A percentile compares a stretch with the other conserved stretches of the same genome.
Evolutionary conservation across 1,140 invertebrate species (phyloP).

Genomic region (Apis laboriosa): DNA sequence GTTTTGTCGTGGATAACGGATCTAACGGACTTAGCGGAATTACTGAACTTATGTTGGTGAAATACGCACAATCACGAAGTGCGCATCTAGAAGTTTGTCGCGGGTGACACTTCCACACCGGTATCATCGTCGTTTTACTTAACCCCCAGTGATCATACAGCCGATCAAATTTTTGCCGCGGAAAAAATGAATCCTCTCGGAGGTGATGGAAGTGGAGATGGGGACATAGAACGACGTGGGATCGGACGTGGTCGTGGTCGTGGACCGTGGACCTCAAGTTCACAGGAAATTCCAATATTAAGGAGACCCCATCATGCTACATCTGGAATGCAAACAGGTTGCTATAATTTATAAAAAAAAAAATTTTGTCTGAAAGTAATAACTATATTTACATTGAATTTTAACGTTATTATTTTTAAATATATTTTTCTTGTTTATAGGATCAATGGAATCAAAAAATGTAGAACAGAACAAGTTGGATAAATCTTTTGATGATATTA

Average conservation of each 20-base stretch:
- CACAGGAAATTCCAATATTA: constrained; percentile 45
- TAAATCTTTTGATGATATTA: constrained; percentile 52
- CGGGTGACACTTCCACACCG: constrained; percentile 13
- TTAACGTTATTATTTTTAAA: not conserved
- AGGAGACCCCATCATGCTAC: constrained; percentile 56
- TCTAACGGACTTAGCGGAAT: constrained; percentile 18
- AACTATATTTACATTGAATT: not conserved
- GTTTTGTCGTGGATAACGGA: constrained; percentile 39
- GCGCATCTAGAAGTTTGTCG: not conserved
- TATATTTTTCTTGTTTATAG: not conserved
- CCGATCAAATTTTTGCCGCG: not conserved
- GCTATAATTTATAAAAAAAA: not conserved
- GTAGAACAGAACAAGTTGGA: constrained; percentile 11
- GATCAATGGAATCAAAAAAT: constrained; percentile 1
- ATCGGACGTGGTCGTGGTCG: constrained; percentile 36
- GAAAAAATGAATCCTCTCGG: constrained; percentile 38
- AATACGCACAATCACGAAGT: not conserved
- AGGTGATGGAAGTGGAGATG: constrained; percentile 12
- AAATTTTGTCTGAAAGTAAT: not conserved
- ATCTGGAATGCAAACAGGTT: constrained; percentile 32
- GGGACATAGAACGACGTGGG: not conserved
- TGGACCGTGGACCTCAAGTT: not conserved
- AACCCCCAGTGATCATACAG: not conserved
- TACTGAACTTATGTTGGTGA: constrained; percentile 30
- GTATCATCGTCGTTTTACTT: constrained; percentile 5